A percentile compares a stretch with the other conserved stretches of the same genome.
Evolutionary conservation across 1,140 invertebrate genomes (phyloP).

Genomic region (Antheraea mylitta): DNA sequence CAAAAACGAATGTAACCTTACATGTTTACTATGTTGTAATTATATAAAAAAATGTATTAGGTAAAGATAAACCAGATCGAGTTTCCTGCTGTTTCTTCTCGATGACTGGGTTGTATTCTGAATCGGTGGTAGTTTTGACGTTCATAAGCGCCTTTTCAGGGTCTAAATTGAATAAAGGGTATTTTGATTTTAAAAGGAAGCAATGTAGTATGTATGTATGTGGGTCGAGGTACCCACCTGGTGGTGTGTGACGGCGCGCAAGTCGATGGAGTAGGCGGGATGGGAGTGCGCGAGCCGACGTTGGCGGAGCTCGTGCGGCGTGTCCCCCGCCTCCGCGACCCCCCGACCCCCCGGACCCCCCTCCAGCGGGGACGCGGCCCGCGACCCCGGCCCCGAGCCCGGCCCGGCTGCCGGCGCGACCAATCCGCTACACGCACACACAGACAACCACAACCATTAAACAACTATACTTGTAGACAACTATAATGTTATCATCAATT

Average conservation of each 20-base stretch:
- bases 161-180: no score
- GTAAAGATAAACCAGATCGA: no score
- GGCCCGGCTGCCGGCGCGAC: conserved; percentile 30
- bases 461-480: neutral
- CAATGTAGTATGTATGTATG: no score
- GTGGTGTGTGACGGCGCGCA: conserved; percentile 54
- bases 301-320: conserved; percentile 53
- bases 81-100: no score
- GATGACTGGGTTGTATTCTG: no score
- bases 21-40: no score
- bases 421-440: conserved; percentile 36
- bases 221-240: conserved; percentile 37
- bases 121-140: no score
- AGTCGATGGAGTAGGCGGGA: conserved; percentile 58
- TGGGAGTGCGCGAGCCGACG: conserved; percentile 52
- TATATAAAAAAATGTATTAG: no score
- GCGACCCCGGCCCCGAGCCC: conserved; percentile 32
- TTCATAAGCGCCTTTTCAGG: no score
- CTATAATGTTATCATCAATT: no score
- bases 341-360: conserved; percentile 50
- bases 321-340: conserved; percentile 16
- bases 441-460: neutral
- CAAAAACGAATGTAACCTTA: no score
- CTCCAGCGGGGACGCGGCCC: conserved; percentile 56
- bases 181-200: no score